These are phyloP conservation scores for Perccottus glenii DNA, from an alignment of 2,113 vertebrate genomes.

Conservation along the genomic window DNA sequence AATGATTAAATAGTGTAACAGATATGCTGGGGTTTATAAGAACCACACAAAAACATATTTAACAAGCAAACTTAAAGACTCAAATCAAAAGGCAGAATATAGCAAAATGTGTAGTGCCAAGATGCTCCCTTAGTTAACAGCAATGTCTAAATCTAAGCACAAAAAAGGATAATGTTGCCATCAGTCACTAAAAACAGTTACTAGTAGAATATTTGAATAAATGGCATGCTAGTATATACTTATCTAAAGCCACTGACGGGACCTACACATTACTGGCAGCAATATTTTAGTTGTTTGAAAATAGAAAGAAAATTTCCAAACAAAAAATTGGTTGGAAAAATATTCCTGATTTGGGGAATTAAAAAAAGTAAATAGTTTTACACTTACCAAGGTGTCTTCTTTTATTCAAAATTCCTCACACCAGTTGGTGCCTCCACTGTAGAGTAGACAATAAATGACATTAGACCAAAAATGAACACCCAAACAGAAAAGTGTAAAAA, in stretches of 20 bases:
- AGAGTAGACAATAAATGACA: slow-evolving; percentile 33
- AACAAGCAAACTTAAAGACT: not conserved
- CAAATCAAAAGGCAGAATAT: no score
- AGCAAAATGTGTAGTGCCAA: no score
- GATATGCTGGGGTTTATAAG: no score
- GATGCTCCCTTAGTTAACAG: not conserved
- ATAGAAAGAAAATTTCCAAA: no score
- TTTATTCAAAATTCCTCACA: slow-evolving; percentile 28
- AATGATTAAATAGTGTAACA: no score
- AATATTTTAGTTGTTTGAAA: not conserved
- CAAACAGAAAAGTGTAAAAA: no score
- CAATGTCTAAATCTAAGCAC: not conserved
- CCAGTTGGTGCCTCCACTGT: slow-evolving; percentile 36
- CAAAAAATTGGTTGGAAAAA: not conserved
- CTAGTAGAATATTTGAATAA: not conserved
- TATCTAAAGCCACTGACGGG: not conserved
- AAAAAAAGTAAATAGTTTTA: not conserved
- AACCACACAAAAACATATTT: no score
- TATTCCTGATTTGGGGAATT: not conserved
- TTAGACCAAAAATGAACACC: slow-evolving; percentile 3
- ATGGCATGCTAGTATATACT: slow-evolving; percentile 2
- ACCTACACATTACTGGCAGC: slow-evolving; percentile 3
- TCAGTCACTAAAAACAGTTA: not conserved
- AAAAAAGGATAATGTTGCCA: not conserved
- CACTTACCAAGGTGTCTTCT: slow-evolving; percentile 79